Evolutionary conservation across 2,888 invertebrate genomes (phyloP).

Genomic region (Willowsia nigromaculata): DNA sequence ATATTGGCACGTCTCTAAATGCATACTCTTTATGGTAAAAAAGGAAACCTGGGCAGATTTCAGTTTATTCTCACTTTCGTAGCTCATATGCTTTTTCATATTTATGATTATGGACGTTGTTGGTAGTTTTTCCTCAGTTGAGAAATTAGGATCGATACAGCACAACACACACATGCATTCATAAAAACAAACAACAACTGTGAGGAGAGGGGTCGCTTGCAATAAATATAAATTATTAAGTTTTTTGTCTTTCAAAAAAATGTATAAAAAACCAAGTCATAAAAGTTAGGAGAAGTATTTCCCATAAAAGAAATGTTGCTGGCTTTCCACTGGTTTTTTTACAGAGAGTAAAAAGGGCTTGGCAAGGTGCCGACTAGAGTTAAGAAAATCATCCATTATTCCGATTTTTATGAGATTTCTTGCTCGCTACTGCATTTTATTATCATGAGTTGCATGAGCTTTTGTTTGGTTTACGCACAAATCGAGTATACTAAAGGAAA

Average conservation of each 20-base stretch:
- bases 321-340: neutral
- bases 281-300: no score
- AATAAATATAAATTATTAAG: neutral
- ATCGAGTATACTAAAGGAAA: neutral
- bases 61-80: no score
- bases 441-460: neutral
- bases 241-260: neutral
- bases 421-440: conserved; percentile 36
- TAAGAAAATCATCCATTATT: neutral
- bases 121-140: no score
- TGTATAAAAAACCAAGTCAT: neutral
- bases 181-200: no score
- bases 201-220: neutral
- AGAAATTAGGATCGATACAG: no score
- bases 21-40: neutral
- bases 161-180: no score
- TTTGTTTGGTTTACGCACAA: neutral
- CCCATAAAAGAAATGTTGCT: neutral
- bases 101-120: no score
- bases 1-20: neutral
- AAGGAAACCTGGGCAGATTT: no score
- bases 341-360: conserved; percentile 20
- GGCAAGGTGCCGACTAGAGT: conserved; percentile 47
- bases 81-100: no score
- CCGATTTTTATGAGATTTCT: neutral